Conservation (phyloP, 1,140 invertebrate species). For the Trichomalopsis sarcophagae region DNA sequence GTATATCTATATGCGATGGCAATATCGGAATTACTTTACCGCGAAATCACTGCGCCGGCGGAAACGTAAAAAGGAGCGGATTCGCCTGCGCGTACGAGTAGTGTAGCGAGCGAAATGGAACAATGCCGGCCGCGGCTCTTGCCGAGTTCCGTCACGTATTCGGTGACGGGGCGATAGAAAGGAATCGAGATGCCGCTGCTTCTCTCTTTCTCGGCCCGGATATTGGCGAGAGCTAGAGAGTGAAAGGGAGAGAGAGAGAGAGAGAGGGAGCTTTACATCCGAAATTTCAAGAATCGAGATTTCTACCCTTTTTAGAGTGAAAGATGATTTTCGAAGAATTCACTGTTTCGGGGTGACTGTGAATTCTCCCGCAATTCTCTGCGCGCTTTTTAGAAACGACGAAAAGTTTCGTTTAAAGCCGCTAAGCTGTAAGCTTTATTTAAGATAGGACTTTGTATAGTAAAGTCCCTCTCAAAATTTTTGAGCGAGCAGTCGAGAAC, state of each 20-base stretch:
- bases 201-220: slow-evolving; percentile 46
- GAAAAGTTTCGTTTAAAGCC: no score
- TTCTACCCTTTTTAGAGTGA: no score
- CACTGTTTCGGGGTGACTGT: no score
- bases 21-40: slow-evolving; percentile 48
- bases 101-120: slow-evolving; percentile 45
- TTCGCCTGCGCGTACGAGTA: slow-evolving; percentile 9
- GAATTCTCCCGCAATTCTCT: no score
- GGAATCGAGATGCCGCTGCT: slow-evolving; percentile 54
- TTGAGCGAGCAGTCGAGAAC: no score
- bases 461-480: no score
- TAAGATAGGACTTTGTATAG: no score
- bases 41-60: slow-evolving; percentile 30
- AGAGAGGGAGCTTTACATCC: not conserved
- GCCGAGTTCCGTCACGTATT: slow-evolving; percentile 59
- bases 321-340: no score
- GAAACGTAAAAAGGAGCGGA: not conserved
- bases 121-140: slow-evolving; percentile 49
- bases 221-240: slow-evolving; percentile 52
- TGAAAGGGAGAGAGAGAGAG: not conserved
- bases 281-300: no score
- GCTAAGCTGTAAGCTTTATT: no score
- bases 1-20: slow-evolving; percentile 5
- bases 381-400: no score
- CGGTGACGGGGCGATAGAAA: slow-evolving; percentile 58